Conservation (phyloP, 2,797 vertebrate genomes). For the Holocentrus rufus region DNA sequence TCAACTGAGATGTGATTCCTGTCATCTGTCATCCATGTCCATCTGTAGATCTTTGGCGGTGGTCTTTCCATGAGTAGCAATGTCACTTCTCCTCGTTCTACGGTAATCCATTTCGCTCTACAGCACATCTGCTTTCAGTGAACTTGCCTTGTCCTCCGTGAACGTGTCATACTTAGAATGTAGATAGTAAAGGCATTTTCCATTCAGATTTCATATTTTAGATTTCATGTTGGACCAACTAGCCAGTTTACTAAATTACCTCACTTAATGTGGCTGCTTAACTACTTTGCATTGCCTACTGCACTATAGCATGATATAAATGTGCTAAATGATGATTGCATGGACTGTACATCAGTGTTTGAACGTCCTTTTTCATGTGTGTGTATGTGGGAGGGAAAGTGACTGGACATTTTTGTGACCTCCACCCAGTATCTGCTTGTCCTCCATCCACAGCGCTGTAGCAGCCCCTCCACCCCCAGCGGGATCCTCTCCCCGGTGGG, state of each 20-base stretch:
- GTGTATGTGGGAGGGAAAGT: background rate
- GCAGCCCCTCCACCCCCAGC: constrained; percentile 93
- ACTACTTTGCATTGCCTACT: constrained; percentile 1
- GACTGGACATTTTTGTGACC: background rate
- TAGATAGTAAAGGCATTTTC: constrained; percentile 4
- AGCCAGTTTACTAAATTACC: background rate
- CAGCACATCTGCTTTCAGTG: constrained; percentile 24
- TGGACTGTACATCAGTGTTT: background rate
- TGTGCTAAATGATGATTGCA: constrained; percentile 42
- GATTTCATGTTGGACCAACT: background rate
- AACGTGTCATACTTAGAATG: background rate
- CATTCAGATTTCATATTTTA: constrained; percentile 9
- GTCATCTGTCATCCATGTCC: constrained; percentile 58
- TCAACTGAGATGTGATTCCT: constrained; percentile 28
- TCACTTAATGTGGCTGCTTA: constrained; percentile 22
- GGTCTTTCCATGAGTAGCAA: constrained; percentile 86
- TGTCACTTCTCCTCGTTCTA: constrained; percentile 85
- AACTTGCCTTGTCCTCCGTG: constrained; percentile 8
- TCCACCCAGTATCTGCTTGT: background rate
- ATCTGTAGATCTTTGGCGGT: constrained; percentile 87
- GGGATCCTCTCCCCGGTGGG: constrained; percentile 87
- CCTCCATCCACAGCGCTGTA: constrained; percentile 84
- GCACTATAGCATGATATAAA: constrained; percentile 18
- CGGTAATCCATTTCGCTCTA: constrained; percentile 85
- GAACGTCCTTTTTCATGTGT: background rate